Evolutionary conservation across 2,888 invertebrate genomes (phyloP).

Genomic region (Oegoconia quadripuncta): DNA sequence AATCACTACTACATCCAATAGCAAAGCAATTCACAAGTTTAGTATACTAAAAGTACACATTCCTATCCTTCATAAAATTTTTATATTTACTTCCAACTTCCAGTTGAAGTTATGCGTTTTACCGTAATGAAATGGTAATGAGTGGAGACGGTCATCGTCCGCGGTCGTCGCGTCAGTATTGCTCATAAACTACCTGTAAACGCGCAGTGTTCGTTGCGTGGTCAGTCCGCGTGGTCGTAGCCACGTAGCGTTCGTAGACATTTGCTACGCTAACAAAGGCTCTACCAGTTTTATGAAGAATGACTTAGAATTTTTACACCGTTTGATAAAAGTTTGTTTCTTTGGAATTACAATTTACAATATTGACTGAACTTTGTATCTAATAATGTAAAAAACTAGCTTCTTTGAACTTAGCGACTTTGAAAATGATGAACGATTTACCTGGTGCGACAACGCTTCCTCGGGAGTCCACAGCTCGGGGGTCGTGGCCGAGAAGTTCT

Average conservation of each 20-base stretch:
- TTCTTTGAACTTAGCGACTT: not conserved
- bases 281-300: no score
- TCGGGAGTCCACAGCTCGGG: constrained; percentile 28
- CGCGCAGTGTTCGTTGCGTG: constrained; percentile 16
- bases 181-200: no score
- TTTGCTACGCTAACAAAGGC: constrained; percentile 7
- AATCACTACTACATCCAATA: no score
- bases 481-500: constrained; percentile 51
- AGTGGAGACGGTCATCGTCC: constrained; percentile 49
- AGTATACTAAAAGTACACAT: no score
- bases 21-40: no score
- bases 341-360: no score
- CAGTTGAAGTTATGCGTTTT: constrained; percentile 37
- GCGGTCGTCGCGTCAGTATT: constrained; percentile 14
- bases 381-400: not conserved
- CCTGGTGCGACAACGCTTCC: constrained; percentile 27
- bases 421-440: constrained; percentile 62
- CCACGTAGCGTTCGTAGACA: constrained; percentile 29
- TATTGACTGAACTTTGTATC: not conserved
- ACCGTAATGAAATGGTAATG: constrained; percentile 39
- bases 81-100: no score
- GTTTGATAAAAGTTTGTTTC: no score
- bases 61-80: no score
- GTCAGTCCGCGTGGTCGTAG: constrained; percentile 37
- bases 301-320: no score